Percentiles rank a stretch among this genome's conserved stretches.
Evolutionary conservation across 2,888 invertebrate species (phyloP).

Genomic region (Antitype chi): DNA sequence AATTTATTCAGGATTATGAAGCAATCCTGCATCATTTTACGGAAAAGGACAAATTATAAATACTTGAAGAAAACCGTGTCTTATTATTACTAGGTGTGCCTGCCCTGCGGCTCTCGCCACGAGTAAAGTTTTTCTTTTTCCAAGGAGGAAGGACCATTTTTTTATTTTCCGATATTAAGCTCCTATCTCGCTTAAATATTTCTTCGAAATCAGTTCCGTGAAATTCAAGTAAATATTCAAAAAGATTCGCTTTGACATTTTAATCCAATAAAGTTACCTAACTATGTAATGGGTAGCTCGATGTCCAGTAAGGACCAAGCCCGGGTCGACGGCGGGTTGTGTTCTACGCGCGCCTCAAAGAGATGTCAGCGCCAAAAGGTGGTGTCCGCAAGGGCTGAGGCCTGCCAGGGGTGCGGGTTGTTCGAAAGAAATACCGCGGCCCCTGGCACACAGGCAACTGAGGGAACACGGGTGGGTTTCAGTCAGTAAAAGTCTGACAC

Average conservation of each 20-base stretch:
- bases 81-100: neutral
- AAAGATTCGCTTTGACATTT: neutral
- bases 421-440: too few species aligned
- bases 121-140: neutral
- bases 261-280: too few species aligned
- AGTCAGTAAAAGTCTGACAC: too few species aligned
- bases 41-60: neutral
- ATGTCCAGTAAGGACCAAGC: too few species aligned
- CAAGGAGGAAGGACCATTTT: neutral
- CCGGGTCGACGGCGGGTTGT: too few species aligned
- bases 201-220: neutral
- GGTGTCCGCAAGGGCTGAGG: too few species aligned
- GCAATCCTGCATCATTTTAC: neutral
- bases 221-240: neutral
- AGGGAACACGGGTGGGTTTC: too few species aligned
- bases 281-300: too few species aligned
- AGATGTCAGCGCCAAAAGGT: too few species aligned
- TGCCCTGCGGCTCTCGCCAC: neutral
- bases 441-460: too few species aligned
- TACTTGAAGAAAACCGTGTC: neutral
- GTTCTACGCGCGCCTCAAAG: too few species aligned
- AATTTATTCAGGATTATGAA: conserved; percentile 47
- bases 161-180: neutral
- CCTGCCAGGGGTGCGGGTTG: too few species aligned
- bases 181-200: neutral